Percentiles rank a stretch among this genome's conserved stretches.
Conservation (phyloP, 2,113 vertebrate genomes). For the Gasterosteus aculeatus region DNA sequence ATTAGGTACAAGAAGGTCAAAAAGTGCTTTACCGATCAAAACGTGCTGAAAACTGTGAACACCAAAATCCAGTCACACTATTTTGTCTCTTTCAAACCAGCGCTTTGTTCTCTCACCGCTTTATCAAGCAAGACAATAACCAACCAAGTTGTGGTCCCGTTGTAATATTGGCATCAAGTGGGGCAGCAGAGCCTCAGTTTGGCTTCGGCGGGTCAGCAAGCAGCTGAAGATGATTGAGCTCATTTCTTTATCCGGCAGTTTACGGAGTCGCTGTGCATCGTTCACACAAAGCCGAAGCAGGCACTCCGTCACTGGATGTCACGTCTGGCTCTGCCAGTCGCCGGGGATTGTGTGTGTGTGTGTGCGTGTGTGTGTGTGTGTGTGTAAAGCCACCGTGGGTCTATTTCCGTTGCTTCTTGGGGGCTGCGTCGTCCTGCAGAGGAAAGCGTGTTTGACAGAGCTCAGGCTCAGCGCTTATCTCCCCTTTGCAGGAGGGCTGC, state of each 20-base stretch:
- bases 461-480: slow-evolving; percentile 72
- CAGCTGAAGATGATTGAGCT: slow-evolving; percentile 29
- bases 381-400: slow-evolving; percentile 38
- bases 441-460: slow-evolving; percentile 50
- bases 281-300: slow-evolving; percentile 37
- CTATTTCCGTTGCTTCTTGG: slow-evolving; percentile 59
- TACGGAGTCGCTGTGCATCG: slow-evolving; percentile 18
- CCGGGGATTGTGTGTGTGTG: slow-evolving; percentile 17
- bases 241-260: slow-evolving; percentile 44
- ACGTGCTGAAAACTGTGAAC: slow-evolving; percentile 84
- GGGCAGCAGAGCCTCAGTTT: slow-evolving; percentile 7
- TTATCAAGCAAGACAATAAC: slow-evolving; percentile 8
- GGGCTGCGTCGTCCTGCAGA: slow-evolving; percentile 51
- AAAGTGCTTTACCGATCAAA: slow-evolving; percentile 84
- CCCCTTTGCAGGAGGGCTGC: slow-evolving; percentile 65
- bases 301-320: slow-evolving; percentile 48
- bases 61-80: slow-evolving; percentile 74
- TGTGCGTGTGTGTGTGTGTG: slow-evolving; percentile 6
- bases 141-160: slow-evolving; percentile 11
- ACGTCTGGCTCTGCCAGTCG: slow-evolving; percentile 33
- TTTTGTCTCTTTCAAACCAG: slow-evolving; percentile 56
- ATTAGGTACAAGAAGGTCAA: slow-evolving; percentile 67
- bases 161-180: slow-evolving; percentile 21
- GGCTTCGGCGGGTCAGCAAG: neutral
- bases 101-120: slow-evolving; percentile 35